These are phyloP conservation scores for Lasaia peninsularis DNA, from an alignment of 1,140 invertebrate species.

Conservation along the genomic window DNA sequence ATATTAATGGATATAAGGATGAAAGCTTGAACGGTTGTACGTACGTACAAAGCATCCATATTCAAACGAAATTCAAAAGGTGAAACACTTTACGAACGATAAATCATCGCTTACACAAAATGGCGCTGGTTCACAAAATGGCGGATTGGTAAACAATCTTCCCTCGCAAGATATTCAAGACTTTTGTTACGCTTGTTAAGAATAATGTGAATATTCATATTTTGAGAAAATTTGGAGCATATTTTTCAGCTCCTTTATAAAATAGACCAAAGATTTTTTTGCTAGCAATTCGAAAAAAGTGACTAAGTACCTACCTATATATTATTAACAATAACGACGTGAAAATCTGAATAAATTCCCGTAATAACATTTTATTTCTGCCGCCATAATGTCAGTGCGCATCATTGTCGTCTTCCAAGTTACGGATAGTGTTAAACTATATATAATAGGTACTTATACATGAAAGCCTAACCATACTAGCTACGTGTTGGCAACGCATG, in stretches of 20 bases:
- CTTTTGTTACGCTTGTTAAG: not conserved
- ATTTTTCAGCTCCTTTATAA: not conserved
- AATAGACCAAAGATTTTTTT: not conserved
- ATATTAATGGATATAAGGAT: not conserved
- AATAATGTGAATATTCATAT: not conserved
- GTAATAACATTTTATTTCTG: no score
- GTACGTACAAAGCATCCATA: conserved; percentile 2
- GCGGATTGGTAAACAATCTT: not conserved
- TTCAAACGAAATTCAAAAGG: conserved; percentile 21
- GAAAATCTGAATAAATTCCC: no score
- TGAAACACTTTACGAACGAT: conserved; percentile 25
- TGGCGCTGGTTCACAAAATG: conserved; percentile 13
- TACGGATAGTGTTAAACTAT: no score
- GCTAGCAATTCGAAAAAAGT: no score
- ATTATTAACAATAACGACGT: no score
- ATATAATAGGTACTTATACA: no score
- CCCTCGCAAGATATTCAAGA: not conserved
- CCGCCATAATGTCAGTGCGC: no score
- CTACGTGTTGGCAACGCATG: no score
- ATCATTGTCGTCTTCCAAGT: no score
- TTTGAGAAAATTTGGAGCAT: not conserved
- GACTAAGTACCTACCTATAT: no score
- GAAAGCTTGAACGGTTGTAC: not conserved
- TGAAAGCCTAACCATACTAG: no score
- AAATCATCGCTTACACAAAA: conserved; percentile 26